Conservation (phyloP, 2,797 vertebrate genomes). For the Nyctibius grandis region DNA sequence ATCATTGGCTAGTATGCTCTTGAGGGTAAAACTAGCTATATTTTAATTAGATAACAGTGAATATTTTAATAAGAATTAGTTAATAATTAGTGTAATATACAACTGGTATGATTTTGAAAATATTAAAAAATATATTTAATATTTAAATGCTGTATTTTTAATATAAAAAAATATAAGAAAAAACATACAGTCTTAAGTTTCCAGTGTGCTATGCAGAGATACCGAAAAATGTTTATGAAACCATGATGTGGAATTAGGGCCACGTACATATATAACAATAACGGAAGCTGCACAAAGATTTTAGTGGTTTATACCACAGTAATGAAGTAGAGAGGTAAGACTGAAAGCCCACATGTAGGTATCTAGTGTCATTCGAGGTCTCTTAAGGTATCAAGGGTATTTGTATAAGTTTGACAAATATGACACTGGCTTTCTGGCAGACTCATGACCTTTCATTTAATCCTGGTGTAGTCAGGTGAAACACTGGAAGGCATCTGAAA, state of each 20-base stretch:
- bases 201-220: neutral
- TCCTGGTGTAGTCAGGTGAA: neutral
- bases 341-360: neutral
- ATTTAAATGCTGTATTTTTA: neutral
- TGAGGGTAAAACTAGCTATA: neutral
- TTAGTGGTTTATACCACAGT: neutral
- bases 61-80: neutral
- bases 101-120: neutral
- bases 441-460: neutral
- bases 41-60: neutral
- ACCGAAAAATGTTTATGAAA: neutral
- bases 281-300: neutral
- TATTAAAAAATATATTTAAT: neutral
- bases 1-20: neutral
- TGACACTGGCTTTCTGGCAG: neutral
- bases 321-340: neutral
- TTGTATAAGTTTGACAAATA: neutral
- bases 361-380: neutral
- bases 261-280: neutral
- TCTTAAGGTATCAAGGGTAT: neutral
- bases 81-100: neutral
- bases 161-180: neutral
- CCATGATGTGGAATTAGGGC: fast-evolving
- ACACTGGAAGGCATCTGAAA: neutral
- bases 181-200: neutral